phyloP scores from a whole-genome alignment of 2,797 vertebrate species.

The Atherinosoma microstoma region DNA sequence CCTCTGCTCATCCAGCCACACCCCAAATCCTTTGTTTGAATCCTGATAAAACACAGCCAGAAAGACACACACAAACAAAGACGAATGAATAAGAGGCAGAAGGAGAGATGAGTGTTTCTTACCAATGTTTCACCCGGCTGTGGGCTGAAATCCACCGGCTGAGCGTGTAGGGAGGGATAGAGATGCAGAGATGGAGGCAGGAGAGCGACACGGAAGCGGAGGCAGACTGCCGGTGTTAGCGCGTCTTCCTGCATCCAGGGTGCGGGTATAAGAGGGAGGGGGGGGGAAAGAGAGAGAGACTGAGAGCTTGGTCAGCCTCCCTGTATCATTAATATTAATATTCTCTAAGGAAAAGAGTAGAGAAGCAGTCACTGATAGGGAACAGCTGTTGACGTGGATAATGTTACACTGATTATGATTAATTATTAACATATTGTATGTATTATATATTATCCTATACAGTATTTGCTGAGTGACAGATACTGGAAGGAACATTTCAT shows the following conservation, averaged over 20 bases:
- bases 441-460: slow-evolving; percentile 19
- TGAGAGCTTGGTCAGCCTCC: slow-evolving; percentile 69
- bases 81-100: slow-evolving; percentile 9
- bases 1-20: slow-evolving; percentile 71
- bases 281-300: slow-evolving; percentile 45
- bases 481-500: neutral
- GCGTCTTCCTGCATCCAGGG: slow-evolving; percentile 75
- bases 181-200: slow-evolving; percentile 56
- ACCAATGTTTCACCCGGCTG: slow-evolving; percentile 72
- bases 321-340: slow-evolving; percentile 73
- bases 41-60: slow-evolving; percentile 34
- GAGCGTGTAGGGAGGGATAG: slow-evolving; percentile 56
- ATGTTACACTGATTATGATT: slow-evolving; percentile 33
- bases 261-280: slow-evolving; percentile 78
- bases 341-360: slow-evolving; percentile 40
- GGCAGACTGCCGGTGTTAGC: slow-evolving; percentile 76
- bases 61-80: slow-evolving; percentile 24
- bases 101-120: slow-evolving; percentile 56
- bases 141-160: slow-evolving; percentile 62
- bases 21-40: slow-evolving; percentile 77
- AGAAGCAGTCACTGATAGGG: slow-evolving; percentile 34
- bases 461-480: slow-evolving; percentile 23
- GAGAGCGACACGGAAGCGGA: slow-evolving; percentile 67
- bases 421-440: slow-evolving; percentile 25
- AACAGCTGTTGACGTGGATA: slow-evolving; percentile 50